Conservation (phyloP, 1,140 invertebrate genomes). For the Penaeus japonicus region DNA sequence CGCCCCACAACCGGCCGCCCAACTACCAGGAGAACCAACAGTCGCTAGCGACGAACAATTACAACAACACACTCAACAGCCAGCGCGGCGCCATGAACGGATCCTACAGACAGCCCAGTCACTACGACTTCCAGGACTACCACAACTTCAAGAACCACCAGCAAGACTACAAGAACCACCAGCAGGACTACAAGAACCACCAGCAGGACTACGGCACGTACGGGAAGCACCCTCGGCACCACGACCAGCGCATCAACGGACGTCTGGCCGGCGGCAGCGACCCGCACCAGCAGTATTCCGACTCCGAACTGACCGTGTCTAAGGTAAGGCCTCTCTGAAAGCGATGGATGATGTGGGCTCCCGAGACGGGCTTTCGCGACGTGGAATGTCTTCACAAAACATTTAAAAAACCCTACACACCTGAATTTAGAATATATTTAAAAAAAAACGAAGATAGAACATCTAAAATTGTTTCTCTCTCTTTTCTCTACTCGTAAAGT, state of each 20-base stretch:
- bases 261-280: slow-evolving; percentile 7
- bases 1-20: neutral
- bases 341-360: neutral
- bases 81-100: slow-evolving; percentile 15
- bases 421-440: too few species aligned
- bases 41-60: neutral
- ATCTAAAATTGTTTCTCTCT: too few species aligned
- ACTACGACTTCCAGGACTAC: slow-evolving; percentile 52
- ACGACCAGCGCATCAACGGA: slow-evolving; percentile 37
- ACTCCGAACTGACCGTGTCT: slow-evolving; percentile 44
- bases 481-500: too few species aligned
- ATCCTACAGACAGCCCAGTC: neutral
- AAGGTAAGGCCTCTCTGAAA: slow-evolving; percentile 33
- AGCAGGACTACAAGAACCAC: slow-evolving; percentile 19
- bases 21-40: slow-evolving; percentile 35
- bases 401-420: too few species aligned
- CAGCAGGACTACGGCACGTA: slow-evolving; percentile 36
- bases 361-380: too few species aligned
- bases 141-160: slow-evolving; percentile 53
- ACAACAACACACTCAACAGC: slow-evolving; percentile 33
- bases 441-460: too few species aligned
- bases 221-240: slow-evolving; percentile 21
- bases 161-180: slow-evolving; percentile 39
- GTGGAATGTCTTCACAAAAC: too few species aligned
- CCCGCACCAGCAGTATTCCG: slow-evolving; percentile 38